phyloP scores from a whole-genome alignment of 37 sponge, comb jelly and placozoan genomes.

The Ianthella basta region DNA sequence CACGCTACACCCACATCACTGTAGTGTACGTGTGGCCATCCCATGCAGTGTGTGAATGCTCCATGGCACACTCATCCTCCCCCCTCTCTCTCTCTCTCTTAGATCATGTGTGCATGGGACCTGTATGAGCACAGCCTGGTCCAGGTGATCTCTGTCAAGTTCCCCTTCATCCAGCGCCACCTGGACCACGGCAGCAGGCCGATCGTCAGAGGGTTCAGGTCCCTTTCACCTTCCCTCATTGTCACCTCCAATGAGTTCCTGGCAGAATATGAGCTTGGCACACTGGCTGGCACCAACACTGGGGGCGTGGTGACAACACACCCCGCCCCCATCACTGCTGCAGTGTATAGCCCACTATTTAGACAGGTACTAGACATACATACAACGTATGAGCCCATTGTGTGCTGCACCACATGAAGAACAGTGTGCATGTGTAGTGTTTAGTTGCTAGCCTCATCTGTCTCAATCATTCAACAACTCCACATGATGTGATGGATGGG shows the following conservation, averaged over 20 bases:
- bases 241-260: slow-evolving; percentile 83
- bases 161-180: slow-evolving; percentile 83
- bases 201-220: slow-evolving; percentile 40
- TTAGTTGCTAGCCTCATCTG: no score
- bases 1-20: no score
- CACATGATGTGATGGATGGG: no score
- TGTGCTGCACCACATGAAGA: not conserved
- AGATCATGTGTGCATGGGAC: slow-evolving; percentile 85
- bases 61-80: no score
- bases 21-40: no score
- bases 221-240: slow-evolving; percentile 38
- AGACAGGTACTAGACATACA: slow-evolving; percentile 7
- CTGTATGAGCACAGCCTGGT: slow-evolving; percentile 80
- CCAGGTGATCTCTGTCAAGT: slow-evolving; percentile 75
- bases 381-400: not conserved
- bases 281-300: not conserved
- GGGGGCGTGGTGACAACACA: slow-evolving; percentile 26
- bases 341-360: slow-evolving; percentile 17
- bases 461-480: no score
- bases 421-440: no score
- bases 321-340: slow-evolving; percentile 34
- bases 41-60: no score
- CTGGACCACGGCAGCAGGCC: slow-evolving; percentile 79
- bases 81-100: not conserved
- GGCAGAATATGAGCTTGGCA: slow-evolving; percentile 64